Evolutionary conservation across 2,888 invertebrate genomes (phyloP), one percentile per base, ranked within the genome.

Genomic region (Crocallis elinguaria): DNA sequence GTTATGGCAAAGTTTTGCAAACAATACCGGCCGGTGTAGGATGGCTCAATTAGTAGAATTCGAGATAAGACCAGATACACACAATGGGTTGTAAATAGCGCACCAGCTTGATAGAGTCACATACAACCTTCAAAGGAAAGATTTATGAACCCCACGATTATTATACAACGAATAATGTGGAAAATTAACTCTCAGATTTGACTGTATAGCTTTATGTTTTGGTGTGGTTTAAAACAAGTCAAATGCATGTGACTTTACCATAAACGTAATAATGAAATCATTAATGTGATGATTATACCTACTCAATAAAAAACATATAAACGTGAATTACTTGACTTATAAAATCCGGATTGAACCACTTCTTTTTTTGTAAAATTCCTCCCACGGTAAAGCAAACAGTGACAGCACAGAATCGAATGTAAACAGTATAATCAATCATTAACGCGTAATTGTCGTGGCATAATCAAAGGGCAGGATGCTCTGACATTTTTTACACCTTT

Each of bases 21-120:
- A 88, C 88, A 89, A 89, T 87, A 75, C 80, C 74, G 71, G 64
- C 60, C 75, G 79, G 86, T 82, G 81, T 84, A 85, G 80, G 83
- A 89, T 85, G 88, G 81, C 88, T 89, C 88, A 88, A 89, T 89
- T 89, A 89, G 85, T 73, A 77, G 77, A 73, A 82, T 75, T 73
- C 67, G 60, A 82, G 84, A 84, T 86, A 82, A 82, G 63, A 67
- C 63, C 71, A 69, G 66, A 71, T 62, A 69, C 75, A 87, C 86
- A 87, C 87, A 89, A 87, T 87, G 67, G 82, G 67, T 71, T 71
- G 81, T 86, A 85, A 86, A 87, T 84, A 82, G 44, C 39, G 53
- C 64, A 45, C 56, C 60, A 56, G 59, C 46, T 37, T 62, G 53
- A 54, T 58, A 62, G 66, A 65, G 54, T 53, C 69, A 66, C 69